phyloP scores from a whole-genome alignment of 2,113 vertebrate genomes.

The Grus americana region DNA sequence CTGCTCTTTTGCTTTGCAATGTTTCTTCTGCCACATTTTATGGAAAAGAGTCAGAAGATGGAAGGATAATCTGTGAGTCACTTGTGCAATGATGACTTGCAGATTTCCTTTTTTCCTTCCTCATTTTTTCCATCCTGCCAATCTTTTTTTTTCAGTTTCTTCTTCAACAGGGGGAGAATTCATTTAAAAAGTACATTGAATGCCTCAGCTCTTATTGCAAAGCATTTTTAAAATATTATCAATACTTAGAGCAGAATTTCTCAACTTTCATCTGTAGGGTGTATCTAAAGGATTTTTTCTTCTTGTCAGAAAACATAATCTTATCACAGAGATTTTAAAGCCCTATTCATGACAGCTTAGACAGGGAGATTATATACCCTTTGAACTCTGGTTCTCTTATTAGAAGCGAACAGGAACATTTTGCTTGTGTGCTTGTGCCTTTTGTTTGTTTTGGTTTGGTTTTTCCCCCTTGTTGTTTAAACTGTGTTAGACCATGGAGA shows the following conservation, averaged over 20 bases:
- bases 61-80: slow-evolving; percentile 47
- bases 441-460: neutral
- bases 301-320: slow-evolving; percentile 21
- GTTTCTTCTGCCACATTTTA: slow-evolving; percentile 41
- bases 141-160: neutral
- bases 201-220: neutral
- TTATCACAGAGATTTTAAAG: slow-evolving; percentile 6
- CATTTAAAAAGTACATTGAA: neutral
- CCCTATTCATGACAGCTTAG: slow-evolving; percentile 3
- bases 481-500: neutral
- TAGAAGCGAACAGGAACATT: neutral
- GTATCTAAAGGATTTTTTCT: neutral
- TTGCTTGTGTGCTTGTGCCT: neutral
- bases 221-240: neutral
- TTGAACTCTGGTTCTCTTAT: neutral
- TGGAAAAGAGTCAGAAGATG: slow-evolving; percentile 33
- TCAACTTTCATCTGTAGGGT: neutral
- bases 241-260: neutral
- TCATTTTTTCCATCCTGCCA: neutral
- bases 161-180: neutral
- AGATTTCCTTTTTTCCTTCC: slow-evolving; percentile 14
- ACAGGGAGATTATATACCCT: neutral
- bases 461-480: neutral
- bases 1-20: slow-evolving; percentile 20
- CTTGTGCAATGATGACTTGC: slow-evolving; percentile 19